phyloP scores from a whole-genome alignment of 2,888 invertebrate genomes.

The Agonopterix alstromeriana region DNA sequence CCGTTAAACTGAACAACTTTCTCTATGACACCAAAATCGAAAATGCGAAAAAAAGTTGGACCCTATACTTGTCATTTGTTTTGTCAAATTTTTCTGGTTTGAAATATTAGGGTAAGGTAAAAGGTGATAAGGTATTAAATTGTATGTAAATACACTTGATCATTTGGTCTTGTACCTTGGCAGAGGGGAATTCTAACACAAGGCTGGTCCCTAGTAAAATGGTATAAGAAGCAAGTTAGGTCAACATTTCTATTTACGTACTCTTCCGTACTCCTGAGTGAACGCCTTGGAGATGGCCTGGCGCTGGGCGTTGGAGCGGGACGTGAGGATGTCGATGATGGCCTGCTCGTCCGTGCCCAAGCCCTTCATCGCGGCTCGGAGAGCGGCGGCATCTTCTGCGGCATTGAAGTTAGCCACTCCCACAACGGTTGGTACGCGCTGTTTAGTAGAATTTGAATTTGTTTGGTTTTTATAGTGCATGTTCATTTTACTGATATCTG shows the following conservation, averaged over 20 bases:
- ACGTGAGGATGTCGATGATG: slow-evolving; percentile 83
- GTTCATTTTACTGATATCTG: not conserved
- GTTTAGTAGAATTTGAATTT: not conserved
- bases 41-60: too few relatives aligned
- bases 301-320: slow-evolving; percentile 82
- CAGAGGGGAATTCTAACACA: too few relatives aligned
- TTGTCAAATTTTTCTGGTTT: too few relatives aligned
- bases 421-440: slow-evolving; percentile 77
- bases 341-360: slow-evolving; percentile 86
- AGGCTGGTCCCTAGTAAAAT: too few relatives aligned
- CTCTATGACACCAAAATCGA: too few relatives aligned
- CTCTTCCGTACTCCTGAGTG: slow-evolving; percentile 76
- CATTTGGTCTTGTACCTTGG: too few relatives aligned
- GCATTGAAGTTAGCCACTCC: slow-evolving; percentile 79
- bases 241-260: slow-evolving; percentile 26
- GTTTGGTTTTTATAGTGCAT: not conserved
- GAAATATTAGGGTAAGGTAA: too few relatives aligned
- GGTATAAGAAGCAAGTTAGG: not conserved
- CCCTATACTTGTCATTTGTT: too few relatives aligned
- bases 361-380: slow-evolving; percentile 84
- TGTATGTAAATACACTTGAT: too few relatives aligned
- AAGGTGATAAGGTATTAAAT: too few relatives aligned
- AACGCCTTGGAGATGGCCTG: slow-evolving; percentile 81
- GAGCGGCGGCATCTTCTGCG: slow-evolving; percentile 78
- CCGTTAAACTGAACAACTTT: too few relatives aligned